Base-by-base conservation (phyloP, 2,113 vertebrate species). In the Pheucticus melanocephalus region DNA sequence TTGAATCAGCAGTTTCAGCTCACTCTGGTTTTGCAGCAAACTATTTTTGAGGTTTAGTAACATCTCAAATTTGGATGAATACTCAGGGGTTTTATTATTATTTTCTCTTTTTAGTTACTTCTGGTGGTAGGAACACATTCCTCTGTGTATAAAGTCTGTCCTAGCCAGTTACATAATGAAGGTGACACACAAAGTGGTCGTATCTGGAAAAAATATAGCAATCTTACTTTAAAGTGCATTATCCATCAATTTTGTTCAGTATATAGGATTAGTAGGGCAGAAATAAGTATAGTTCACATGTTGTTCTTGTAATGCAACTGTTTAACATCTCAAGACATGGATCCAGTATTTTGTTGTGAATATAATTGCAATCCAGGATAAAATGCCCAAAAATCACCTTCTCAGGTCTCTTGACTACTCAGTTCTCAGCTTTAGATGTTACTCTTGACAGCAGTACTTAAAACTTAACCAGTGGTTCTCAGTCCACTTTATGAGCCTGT, bases 1-100 rank as follows among this genome's bases (percentile, higher is more conserved):
- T 65, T 94, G 90, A 80, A 33, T 92, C 79, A 65, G 85, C 86
- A 39, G 5, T 79, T 91, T 90, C 53, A 75, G 51, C n/a, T 70
- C 47, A 23, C 31, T 5, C 44, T 79, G 27, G 10, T 59, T 92
- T 83, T 88, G n/a, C 63, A 65, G 59, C 31, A 84, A 6, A 60
- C 15, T 15, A 8, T 79, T 88, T 57, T 35, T 76, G 35, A 35
- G 39, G 57, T 78, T 75, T 71, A 88, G 44, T 54, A 75, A 37
- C 30, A 18, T 63, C 78, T 84, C 33, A 20, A 2, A 61, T 92
- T 45, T 80, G 63, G 20, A 57, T 69, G 19, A 48, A 35, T 42
- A 33, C 48, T 71, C 3, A 0, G 35, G 10, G 2, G 0, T 42
- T 59, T 60, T 21, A 45, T 60, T 69, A 9, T 28, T 92, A 20